Percentiles rank a stretch among this genome's conserved stretches.
Conservation (phyloP, 2,888 invertebrate genomes). For the Diaphora mendica region DNA sequence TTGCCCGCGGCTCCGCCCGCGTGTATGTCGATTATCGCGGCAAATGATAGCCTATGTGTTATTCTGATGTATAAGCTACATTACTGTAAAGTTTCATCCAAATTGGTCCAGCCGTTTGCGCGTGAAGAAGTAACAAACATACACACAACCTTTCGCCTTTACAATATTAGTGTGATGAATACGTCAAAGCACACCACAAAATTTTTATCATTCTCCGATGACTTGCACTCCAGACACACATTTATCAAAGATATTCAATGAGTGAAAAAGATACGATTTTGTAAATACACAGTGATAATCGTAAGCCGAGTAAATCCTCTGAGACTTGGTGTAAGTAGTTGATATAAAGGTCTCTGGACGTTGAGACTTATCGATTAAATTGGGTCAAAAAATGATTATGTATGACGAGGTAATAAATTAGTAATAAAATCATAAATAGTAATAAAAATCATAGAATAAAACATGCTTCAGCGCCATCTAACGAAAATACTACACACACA, state of each 20-base stretch:
- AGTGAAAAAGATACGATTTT: background rate
- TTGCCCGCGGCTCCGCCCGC: too few species aligned
- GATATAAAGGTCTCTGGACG: background rate
- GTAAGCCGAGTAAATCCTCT: background rate
- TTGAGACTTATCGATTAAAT: background rate
- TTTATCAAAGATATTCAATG: background rate
- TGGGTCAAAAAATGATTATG: background rate
- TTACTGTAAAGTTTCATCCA: too few species aligned
- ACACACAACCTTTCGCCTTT: too few species aligned
- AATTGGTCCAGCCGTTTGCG: too few species aligned
- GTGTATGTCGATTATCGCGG: too few species aligned
- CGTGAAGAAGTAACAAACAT: too few species aligned
- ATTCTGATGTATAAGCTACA: too few species aligned
- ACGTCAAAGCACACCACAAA: background rate
- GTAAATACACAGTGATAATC: background rate
- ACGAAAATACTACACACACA: too few species aligned
- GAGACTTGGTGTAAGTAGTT: background rate
- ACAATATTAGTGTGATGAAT: too few species aligned
- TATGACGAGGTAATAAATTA: background rate
- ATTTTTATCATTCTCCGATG: background rate
- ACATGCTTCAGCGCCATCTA: background rate
- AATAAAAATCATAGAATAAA: background rate
- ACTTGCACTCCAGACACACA: background rate
- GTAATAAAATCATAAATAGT: background rate
- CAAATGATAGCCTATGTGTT: too few species aligned